phyloP scores from a whole-genome alignment of 2,797 vertebrate species.

The Vespertilio murinus region DNA sequence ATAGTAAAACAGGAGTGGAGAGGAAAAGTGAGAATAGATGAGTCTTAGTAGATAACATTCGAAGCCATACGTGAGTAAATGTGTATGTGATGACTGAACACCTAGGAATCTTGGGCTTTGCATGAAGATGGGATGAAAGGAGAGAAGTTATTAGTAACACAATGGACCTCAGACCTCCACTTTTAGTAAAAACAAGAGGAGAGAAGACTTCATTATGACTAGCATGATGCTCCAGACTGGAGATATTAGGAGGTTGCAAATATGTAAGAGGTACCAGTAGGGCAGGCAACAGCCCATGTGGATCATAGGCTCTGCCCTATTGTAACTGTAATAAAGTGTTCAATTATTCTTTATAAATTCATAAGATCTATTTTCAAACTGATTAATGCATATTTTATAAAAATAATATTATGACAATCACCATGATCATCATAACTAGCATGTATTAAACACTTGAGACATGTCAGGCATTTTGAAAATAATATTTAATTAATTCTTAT shows the following conservation, averaged over 20 bases:
- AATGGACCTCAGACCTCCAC: background rate
- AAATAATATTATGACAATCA: background rate
- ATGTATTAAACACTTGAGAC: background rate
- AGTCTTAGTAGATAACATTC: background rate
- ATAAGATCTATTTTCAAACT: background rate
- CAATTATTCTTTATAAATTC: background rate
- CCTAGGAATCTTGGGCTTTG: background rate
- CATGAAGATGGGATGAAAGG: background rate
- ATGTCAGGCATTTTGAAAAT: background rate
- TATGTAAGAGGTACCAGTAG: background rate
- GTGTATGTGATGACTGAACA: background rate
- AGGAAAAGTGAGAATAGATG: background rate
- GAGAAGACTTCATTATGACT: background rate
- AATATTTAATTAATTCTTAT: slow-evolving; percentile 3
- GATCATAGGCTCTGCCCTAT: background rate
- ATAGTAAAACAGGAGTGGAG: background rate
- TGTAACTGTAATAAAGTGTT: background rate
- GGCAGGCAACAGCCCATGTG: accelerated
- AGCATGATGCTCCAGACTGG: background rate
- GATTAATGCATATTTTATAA: background rate
- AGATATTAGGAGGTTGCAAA: background rate
- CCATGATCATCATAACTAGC: background rate
- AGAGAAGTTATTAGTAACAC: background rate
- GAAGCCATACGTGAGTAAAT: background rate
- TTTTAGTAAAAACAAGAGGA: background rate